Evolutionary conservation across 2,888 invertebrate genomes (phyloP), one percentile per base, ranked within the genome.

Genomic region (Nycteola revayana): DNA sequence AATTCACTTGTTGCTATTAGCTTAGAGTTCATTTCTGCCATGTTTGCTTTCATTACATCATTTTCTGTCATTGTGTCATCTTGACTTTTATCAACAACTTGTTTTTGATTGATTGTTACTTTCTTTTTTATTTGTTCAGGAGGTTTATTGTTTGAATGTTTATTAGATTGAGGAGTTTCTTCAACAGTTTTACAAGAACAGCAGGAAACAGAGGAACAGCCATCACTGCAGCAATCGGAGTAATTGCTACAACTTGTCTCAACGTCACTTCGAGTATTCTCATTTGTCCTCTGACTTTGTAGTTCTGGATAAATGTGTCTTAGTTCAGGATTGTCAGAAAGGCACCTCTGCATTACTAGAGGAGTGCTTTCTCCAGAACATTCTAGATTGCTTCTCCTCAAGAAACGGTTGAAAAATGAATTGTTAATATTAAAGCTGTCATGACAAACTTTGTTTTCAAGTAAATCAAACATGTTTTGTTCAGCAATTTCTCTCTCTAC

Each of bases 381-480:
- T 58, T 84, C 79, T 9, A 83, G 48, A 31, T 72, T 66, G 36
- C 47, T 75, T 42, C 54, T 84, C 44, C 69, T 79, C 36, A 92
- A 60, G 43, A 92, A 89, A 9, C 87, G 86, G 32, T 85, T 76
- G 10, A 93, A 90, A 28, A 92, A 90, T 28, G 93, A 93, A 22
- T 92, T 93, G 29, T 92, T 91, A 42, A 93, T 90, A 64, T 91
- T 92, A 52, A 95, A 94, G 63, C 94, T 94, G 10, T 93, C 93
- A 66, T 90, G 89, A 27, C 91, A 87, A 3, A 93, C 93, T 71
- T 93, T 93, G 57, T 92, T 91, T 76, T 96, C 96, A 20, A 96
- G 76, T 3, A 94, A 69, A 63, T 96, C 95, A 77, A 96, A 96
- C 62, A 95, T 91, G 41, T 91, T 90, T 44, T 95, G 88, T 62